Conservation (phyloP, 2,797 vertebrate species). For the Centroberyx gerrardi region DNA sequence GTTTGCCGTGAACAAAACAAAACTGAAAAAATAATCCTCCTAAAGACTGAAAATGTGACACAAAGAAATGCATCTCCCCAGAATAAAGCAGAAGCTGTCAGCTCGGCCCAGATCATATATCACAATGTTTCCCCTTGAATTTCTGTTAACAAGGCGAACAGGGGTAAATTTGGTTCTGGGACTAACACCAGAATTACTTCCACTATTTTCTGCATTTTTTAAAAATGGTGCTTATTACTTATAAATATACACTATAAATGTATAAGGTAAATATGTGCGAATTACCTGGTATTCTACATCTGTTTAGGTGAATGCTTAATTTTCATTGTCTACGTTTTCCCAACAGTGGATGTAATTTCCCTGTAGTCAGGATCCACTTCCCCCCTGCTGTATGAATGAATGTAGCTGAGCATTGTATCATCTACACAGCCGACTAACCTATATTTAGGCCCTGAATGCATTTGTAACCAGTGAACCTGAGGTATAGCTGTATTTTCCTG, state of each 20-base stretch:
- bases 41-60: constrained; percentile 58
- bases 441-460: constrained; percentile 46
- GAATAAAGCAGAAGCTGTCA: constrained; percentile 56
- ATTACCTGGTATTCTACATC: no score
- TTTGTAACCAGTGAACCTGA: constrained; percentile 51
- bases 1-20: constrained; percentile 2
- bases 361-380: constrained; percentile 33
- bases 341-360: constrained; percentile 27
- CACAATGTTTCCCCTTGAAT: constrained; percentile 29
- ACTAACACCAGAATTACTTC: constrained; percentile 24
- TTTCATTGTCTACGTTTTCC: constrained; percentile 21
- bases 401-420: constrained; percentile 21
- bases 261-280: no score
- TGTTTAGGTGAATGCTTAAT: no score
- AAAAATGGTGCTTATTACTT: no score
- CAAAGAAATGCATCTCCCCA: constrained; percentile 24
- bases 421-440: constrained; percentile 47
- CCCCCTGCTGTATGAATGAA: constrained; percentile 17
- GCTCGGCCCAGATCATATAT: constrained; percentile 40
- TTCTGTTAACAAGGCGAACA: constrained; percentile 48
- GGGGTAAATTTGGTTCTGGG: background rate
- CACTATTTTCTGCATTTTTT: constrained; percentile 23
- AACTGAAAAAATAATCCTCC: constrained; percentile 22
- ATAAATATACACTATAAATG: no score
- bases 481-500: constrained; percentile 46